Percentiles rank a stretch among this genome's conserved stretches.
Conservation (phyloP, 2,113 vertebrate species). For the Apeltes quadracus region DNA sequence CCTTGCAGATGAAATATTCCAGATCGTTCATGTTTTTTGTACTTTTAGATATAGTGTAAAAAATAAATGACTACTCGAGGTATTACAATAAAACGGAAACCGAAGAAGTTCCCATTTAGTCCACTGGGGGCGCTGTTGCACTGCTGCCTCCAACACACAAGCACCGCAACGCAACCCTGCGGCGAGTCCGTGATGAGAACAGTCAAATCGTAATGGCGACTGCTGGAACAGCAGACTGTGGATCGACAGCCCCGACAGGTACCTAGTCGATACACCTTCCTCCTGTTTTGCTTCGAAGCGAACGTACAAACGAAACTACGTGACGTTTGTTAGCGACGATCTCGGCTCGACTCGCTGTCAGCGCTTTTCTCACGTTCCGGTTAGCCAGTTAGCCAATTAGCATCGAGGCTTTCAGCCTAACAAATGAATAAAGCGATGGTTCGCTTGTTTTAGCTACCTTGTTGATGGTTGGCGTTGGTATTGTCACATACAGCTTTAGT, state of each 20-base stretch:
- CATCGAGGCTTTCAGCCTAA: conserved; percentile 42
- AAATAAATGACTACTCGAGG: background rate
- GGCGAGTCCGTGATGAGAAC: conserved; percentile 54
- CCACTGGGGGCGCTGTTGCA: conserved; percentile 54
- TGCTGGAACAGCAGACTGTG: conserved; percentile 79
- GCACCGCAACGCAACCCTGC: conserved; percentile 33
- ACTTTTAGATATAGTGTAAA: background rate
- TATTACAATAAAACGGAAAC: background rate
- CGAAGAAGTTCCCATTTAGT: background rate
- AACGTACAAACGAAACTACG: background rate
- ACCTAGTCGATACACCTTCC: background rate
- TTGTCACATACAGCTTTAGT: background rate
- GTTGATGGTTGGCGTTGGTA: background rate
- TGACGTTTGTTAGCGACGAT: background rate
- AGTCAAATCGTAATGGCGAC: conserved; percentile 81
- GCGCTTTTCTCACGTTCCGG: conserved; percentile 9
- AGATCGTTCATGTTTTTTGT: background rate
- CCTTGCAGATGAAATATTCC: background rate
- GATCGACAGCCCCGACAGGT: conserved; percentile 80
- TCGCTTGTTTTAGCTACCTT: conserved; percentile 13
- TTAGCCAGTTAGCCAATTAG: conserved; percentile 66
- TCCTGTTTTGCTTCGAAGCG: background rate
- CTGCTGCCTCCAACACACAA: conserved; percentile 32
- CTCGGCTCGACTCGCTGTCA: background rate
- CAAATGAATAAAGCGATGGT: conserved; percentile 37